phyloP scores from a whole-genome alignment of 2,888 invertebrate species.

The Kuschelorhynchus macadamiae region DNA sequence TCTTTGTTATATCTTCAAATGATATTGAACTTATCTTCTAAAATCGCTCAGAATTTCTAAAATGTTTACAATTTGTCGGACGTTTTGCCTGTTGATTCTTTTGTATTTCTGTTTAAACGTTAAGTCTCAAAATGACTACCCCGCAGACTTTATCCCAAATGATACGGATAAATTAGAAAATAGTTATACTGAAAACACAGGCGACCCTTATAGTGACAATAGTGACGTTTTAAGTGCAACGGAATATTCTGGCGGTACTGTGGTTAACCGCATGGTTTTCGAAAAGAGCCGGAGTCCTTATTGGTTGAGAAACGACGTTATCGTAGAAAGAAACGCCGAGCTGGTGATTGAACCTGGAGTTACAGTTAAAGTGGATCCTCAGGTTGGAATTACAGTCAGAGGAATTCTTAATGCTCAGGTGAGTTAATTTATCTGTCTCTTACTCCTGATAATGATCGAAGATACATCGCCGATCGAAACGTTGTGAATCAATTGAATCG shows the following conservation, averaged over 20 bases:
- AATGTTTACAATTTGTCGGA: conserved; percentile 25
- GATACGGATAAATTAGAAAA: conserved; percentile 15
- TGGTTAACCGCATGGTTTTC: conserved; percentile 72
- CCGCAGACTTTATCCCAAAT: conserved; percentile 11
- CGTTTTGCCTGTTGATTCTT: conserved; percentile 8
- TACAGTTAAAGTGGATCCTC: conserved; percentile 89
- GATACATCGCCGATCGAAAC: too few relatives aligned
- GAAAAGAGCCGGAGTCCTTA: conserved; percentile 79
- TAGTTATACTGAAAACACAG: conserved; percentile 24
- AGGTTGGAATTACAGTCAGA: conserved; percentile 92
- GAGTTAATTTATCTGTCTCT: conserved; percentile 68
- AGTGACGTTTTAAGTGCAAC: conserved; percentile 58
- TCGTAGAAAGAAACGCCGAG: conserved; percentile 83
- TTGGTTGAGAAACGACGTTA: conserved; percentile 82
- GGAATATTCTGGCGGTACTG: conserved; percentile 77
- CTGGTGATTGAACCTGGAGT: conserved; percentile 93
- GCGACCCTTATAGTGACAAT: conserved; percentile 12
- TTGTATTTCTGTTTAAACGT: background rate
- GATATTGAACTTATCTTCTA: too few relatives aligned
- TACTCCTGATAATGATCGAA: too few relatives aligned
- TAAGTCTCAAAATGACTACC: conserved; percentile 17
- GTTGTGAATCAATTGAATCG: too few relatives aligned
- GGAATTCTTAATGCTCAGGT: conserved; percentile 93
- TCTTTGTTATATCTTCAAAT: too few relatives aligned
- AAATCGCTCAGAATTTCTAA: background rate